phyloP scores from a whole-genome alignment of 2,888 invertebrate species.

The Tachina lurida region DNA sequence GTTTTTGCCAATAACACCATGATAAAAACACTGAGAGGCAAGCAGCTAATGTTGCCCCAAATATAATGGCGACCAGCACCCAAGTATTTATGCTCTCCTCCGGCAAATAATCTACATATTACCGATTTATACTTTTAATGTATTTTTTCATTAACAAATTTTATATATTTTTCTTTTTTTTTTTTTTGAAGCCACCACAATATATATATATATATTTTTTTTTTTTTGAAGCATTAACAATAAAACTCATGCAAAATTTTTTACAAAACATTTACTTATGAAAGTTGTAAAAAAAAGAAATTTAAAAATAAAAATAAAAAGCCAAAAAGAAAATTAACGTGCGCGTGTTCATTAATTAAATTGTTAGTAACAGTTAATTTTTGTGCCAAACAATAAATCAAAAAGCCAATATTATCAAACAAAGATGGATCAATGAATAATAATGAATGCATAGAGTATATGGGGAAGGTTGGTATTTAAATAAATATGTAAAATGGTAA shows the following conservation, averaged over 20 bases:
- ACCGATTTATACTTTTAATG: constrained; percentile 21
- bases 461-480: constrained; percentile 4
- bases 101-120: constrained; percentile 77
- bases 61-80: constrained; percentile 81
- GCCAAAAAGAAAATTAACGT: constrained; percentile 44
- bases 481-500: not conserved
- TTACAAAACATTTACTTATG: constrained; percentile 52
- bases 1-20: constrained; percentile 84
- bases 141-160: constrained; percentile 13
- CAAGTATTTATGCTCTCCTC: constrained; percentile 80
- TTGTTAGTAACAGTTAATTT: constrained; percentile 53
- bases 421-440: constrained; percentile 26
- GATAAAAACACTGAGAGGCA: constrained; percentile 87
- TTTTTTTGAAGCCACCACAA: constrained; percentile 68
- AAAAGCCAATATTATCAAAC: constrained; percentile 54
- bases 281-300: constrained; percentile 25
- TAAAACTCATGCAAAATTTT: constrained; percentile 60
- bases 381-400: constrained; percentile 48
- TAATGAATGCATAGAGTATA: not conserved
- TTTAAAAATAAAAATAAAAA: constrained; percentile 20
- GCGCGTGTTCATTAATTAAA: constrained; percentile 27
- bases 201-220: too few species aligned
- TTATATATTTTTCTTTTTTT: constrained; percentile 48
- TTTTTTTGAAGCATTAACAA: constrained; percentile 47
- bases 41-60: constrained; percentile 79